A percentile compares a stretch with the other conserved stretches of the same genome.
These are phyloP conservation scores for Anas platyrhynchos DNA, from an alignment of 2,113 vertebrate species.

Conservation along the genomic window DNA sequence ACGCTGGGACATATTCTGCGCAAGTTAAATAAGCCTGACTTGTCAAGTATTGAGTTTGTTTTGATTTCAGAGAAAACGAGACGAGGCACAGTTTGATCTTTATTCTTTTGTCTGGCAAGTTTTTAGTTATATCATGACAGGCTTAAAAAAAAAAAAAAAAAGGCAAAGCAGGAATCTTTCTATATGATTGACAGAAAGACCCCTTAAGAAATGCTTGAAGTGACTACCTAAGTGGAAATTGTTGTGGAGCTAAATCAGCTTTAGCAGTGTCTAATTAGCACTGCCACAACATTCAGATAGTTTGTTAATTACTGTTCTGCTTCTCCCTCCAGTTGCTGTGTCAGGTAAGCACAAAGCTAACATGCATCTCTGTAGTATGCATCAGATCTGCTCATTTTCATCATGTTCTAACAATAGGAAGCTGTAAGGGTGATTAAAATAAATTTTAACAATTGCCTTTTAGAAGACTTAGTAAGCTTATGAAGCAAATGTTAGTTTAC, in stretches of 20 bases:
- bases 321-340: slow-evolving; percentile 20
- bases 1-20: neutral
- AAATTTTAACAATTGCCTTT: neutral
- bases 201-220: neutral
- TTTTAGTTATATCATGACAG: slow-evolving; percentile 7
- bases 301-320: slow-evolving; percentile 42
- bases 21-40: neutral
- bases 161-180: neutral
- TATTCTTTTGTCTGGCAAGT: neutral
- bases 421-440: slow-evolving; percentile 13
- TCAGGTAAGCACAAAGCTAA: slow-evolving; percentile 32
- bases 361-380: neutral
- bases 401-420: neutral
- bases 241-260: slow-evolving; percentile 16
- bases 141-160: neutral
- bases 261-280: slow-evolving; percentile 41
- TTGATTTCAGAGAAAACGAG: slow-evolving; percentile 21
- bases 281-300: slow-evolving; percentile 28
- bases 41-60: slow-evolving; percentile 11
- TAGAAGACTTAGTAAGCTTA: neutral
- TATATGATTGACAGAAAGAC: slow-evolving; percentile 18
- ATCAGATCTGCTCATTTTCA: slow-evolving; percentile 32
- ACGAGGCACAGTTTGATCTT: neutral
- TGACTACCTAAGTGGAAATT: slow-evolving; percentile 28
- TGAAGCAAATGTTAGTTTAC: neutral